phyloP scores from a whole-genome alignment of 2,113 vertebrate species.

The Tragelaphus strepsiceros region DNA sequence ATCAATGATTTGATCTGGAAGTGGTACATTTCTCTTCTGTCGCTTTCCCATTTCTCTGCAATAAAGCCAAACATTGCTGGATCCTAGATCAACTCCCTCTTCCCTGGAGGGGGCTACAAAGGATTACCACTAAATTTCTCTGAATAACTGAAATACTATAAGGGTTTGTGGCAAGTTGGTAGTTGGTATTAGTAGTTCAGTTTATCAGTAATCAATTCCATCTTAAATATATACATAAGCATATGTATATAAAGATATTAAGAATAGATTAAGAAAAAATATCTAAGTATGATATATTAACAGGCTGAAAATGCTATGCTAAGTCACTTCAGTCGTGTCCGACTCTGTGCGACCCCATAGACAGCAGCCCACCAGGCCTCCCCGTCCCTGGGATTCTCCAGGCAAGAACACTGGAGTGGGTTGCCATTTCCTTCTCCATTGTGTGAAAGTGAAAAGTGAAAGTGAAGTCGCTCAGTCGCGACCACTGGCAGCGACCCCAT shows the following conservation, averaged over 20 bases:
- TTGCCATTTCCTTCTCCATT: no score
- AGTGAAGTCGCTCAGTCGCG: no score
- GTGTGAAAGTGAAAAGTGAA: no score
- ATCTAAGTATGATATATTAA: background rate
- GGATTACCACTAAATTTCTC: background rate
- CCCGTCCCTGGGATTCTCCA: no score
- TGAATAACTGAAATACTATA: background rate
- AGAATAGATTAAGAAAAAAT: background rate
- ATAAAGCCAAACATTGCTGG: background rate
- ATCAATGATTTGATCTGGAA: background rate
- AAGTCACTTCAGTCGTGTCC: no score
- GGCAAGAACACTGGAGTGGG: no score
- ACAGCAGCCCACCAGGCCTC: no score
- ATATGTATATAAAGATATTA: background rate
- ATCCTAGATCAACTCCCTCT: background rate
- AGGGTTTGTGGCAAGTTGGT: background rate
- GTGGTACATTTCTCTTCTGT: background rate
- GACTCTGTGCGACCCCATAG: no score
- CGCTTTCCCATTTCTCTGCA: background rate
- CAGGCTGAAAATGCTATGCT: background rate
- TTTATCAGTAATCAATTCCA: background rate
- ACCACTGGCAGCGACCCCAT: no score
- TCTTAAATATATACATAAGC: background rate
- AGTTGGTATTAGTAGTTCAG: background rate
- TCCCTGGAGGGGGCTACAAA: background rate